phyloP scores from a whole-genome alignment of 1,140 invertebrate species.

The Drosophila pandora region DNA sequence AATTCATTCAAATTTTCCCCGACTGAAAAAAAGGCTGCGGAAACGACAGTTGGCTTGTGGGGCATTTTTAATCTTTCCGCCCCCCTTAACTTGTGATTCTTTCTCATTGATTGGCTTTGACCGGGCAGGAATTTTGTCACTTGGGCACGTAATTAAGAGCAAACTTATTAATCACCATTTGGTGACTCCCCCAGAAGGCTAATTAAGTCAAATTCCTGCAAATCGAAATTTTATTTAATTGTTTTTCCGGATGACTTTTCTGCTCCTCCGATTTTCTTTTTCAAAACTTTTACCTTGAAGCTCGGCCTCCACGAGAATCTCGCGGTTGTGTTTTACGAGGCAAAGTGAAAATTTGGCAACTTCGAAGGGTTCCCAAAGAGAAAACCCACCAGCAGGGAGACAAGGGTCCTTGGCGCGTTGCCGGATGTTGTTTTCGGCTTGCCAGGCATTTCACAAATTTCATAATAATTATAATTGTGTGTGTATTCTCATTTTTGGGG shows the following conservation, averaged over 20 bases:
- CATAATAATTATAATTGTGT: conserved; percentile 79
- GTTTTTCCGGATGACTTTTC: conserved; percentile 15
- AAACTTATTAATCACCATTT: conserved; percentile 69
- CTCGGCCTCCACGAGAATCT: conserved; percentile 10
- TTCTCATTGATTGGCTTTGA: conserved; percentile 42
- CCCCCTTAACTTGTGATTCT: conserved; percentile 42
- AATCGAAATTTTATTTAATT: conserved; percentile 55
- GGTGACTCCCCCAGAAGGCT: conserved; percentile 23
- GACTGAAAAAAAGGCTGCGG: conserved; percentile 5
- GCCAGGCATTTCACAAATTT: conserved; percentile 62
- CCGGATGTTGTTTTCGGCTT: conserved; percentile 11
- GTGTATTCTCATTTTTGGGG: conserved; percentile 59
- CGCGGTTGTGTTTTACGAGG: conserved; percentile 24
- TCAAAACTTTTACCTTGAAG: neutral
- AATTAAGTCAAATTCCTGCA: conserved; percentile 72
- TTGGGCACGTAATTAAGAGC: conserved; percentile 70
- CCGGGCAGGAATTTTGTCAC: conserved; percentile 29
- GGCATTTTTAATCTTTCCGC: conserved; percentile 64
- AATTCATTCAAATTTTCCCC: conserved; percentile 63
- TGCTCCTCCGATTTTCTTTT: neutral
- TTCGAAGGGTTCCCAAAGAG: conserved; percentile 8
- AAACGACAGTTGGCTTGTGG: conserved; percentile 10
- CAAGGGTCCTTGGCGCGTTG: neutral
- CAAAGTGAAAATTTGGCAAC: conserved; percentile 64
- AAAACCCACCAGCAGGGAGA: neutral